Evolutionary conservation across 2,888 invertebrate species (phyloP), one percentile per base, ranked within the genome.

Genomic region (Amphipyra berbera): DNA sequence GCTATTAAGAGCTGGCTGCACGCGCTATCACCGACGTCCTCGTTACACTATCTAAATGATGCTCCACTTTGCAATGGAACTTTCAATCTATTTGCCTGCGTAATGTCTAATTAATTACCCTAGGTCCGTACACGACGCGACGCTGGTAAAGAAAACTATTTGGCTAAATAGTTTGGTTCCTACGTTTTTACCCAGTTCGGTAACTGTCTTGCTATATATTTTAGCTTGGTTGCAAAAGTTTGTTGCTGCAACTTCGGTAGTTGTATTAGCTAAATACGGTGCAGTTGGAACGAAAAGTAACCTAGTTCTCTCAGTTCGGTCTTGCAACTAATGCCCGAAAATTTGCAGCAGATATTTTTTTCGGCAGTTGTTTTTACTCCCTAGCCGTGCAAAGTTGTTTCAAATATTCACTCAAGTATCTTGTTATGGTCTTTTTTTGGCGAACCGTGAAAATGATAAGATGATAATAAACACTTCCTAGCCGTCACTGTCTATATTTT

Each of bases 1-100:
- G 84, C 90, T 89, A 90, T 92, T 90, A 91, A 88, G 83, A 82
- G 82, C 83, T 82, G 82, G 86, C 82, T 80, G 73, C 79, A 85
- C 83, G 70, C 75, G 83, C 87, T 91, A 91, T 91, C 91, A 78
- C 67, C 70, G 79, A 78, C 83, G 63, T 78, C 77, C 79, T 83
- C 84, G 82, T 83, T 82, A 73, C 79, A 77, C 80, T 87, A 88
- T 87, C 88, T 84, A 80, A 84, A 82, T 78, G 79, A 78, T 78
- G 76, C 64, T 67, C 64, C 79, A 77, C 75, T 76, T 78, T 76
- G 78, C 78, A 78, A 74, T 75, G 79, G 61, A 76, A 73, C 82
- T 69, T 80, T 76, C 60, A 79, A 78, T 82, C 73, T 82, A 78
- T 83, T 77, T 74, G 59, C 74, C 62, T 57, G 48, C 54, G 52